Percentiles rank a stretch among this genome's conserved stretches.
Conservation (phyloP, 2,888 invertebrate species). For the Mellilla xanthometata region DNA sequence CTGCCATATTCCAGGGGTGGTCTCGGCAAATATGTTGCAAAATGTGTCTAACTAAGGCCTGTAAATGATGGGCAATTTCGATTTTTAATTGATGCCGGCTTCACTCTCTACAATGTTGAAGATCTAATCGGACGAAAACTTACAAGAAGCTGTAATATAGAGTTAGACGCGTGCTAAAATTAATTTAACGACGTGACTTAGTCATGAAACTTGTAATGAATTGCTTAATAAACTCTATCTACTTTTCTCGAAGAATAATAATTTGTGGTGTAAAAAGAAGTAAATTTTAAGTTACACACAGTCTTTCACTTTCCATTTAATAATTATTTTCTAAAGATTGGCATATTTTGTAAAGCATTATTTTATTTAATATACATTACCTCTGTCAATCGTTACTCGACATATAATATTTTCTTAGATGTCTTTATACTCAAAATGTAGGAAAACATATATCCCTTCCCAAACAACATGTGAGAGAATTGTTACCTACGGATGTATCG, state of each 20-base stretch:
- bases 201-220: neutral
- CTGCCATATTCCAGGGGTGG: conserved; percentile 60
- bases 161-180: conserved; percentile 2
- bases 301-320: too few relatives aligned
- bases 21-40: conserved; percentile 31
- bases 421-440: neutral
- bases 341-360: too few relatives aligned
- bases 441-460: neutral
- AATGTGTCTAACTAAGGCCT: conserved; percentile 10
- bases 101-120: conserved; percentile 12
- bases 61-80: conserved; percentile 16
- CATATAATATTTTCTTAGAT: too few relatives aligned
- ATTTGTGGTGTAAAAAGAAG: too few relatives aligned
- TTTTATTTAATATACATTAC: too few relatives aligned
- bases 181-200: neutral
- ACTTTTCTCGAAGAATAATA: too few relatives aligned
- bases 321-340: too few relatives aligned
- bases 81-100: conserved; percentile 14
- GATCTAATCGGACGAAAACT: conserved; percentile 1
- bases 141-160: neutral
- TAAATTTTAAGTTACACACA: too few relatives aligned
- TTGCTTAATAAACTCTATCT: neutral
- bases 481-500: conserved; percentile 37
- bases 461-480: conserved; percentile 51
- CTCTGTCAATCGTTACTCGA: too few relatives aligned